These are phyloP conservation scores for Caenorhabditis sp. DNA, from an alignment of 2,888 invertebrate species.

Conservation along the genomic window DNA sequence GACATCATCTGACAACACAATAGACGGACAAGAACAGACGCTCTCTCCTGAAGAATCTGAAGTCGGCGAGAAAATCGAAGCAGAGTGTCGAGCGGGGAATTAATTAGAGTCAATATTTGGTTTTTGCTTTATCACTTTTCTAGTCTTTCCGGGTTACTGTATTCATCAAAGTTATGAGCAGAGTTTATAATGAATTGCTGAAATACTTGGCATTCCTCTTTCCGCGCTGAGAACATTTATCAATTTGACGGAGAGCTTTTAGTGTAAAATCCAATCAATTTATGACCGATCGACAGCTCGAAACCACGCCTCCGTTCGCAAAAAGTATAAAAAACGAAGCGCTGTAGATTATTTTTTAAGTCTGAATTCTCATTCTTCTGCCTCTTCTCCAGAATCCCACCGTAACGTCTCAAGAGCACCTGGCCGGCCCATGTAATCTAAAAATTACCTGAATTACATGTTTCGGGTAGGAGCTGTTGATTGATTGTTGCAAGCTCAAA, in stretches of 20 bases:
- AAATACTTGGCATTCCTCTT: neutral
- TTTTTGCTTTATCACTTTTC: conserved; percentile 6
- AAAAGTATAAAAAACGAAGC: conserved; percentile 9
- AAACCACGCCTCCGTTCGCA: conserved; percentile 5
- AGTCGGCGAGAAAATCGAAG: conserved; percentile 44
- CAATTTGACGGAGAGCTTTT: conserved; percentile 9
- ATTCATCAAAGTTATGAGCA: neutral
- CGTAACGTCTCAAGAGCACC: conserved; percentile 16
- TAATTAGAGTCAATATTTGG: conserved; percentile 5
- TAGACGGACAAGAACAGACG: conserved; percentile 17
- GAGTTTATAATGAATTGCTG: neutral
- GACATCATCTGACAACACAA: conserved; percentile 35
- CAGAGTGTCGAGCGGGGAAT: conserved; percentile 43
- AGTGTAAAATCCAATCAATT: conserved; percentile 44
- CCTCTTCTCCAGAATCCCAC: neutral
- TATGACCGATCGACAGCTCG: neutral
- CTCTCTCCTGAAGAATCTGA: conserved; percentile 32
- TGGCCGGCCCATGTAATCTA: conserved; percentile 48
- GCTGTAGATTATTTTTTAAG: neutral
- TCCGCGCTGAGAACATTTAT: conserved; percentile 6
- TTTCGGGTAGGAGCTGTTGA: conserved; percentile 48
- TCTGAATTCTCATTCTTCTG: neutral
- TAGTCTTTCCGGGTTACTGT: neutral
- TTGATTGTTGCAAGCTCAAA: neutral
- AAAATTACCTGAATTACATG: conserved; percentile 25